Conservation (phyloP, 2,797 vertebrate species). For the Cheirogaleus major region DNA sequence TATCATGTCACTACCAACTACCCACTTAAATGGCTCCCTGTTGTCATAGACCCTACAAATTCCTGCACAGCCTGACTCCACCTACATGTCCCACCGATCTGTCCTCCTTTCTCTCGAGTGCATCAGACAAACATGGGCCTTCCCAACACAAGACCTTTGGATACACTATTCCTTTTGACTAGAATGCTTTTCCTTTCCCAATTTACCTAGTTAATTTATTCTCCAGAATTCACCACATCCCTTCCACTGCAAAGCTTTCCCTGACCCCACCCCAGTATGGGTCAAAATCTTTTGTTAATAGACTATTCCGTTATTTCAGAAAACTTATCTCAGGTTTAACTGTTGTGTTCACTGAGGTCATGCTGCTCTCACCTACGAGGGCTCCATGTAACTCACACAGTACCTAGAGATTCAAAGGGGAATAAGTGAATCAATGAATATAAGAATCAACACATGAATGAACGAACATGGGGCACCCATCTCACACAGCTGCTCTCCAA, state of each 20-base stretch:
- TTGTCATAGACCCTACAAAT: background rate
- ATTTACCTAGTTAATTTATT: background rate
- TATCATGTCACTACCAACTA: background rate
- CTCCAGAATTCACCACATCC: background rate
- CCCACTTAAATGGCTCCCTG: background rate
- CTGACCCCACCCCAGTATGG: background rate
- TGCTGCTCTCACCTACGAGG: background rate
- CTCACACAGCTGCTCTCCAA: background rate
- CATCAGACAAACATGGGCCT: background rate
- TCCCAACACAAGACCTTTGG: background rate
- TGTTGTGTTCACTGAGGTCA: background rate
- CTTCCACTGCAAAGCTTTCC: background rate
- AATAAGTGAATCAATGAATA: background rate
- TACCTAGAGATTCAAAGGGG: background rate
- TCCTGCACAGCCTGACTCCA: background rate
- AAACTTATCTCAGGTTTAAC: background rate
- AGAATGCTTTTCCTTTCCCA: background rate
- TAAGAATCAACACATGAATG: background rate
- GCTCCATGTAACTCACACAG: background rate
- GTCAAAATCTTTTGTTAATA: background rate
- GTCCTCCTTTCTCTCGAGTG: background rate
- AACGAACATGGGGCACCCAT: background rate
- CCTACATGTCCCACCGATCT: fast-evolving
- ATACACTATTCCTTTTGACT: background rate
- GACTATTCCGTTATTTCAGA: background rate